These are phyloP conservation scores for Nilaparvata lugens DNA, from an alignment of 1,140 invertebrate genomes.

Conservation along the genomic window DNA sequence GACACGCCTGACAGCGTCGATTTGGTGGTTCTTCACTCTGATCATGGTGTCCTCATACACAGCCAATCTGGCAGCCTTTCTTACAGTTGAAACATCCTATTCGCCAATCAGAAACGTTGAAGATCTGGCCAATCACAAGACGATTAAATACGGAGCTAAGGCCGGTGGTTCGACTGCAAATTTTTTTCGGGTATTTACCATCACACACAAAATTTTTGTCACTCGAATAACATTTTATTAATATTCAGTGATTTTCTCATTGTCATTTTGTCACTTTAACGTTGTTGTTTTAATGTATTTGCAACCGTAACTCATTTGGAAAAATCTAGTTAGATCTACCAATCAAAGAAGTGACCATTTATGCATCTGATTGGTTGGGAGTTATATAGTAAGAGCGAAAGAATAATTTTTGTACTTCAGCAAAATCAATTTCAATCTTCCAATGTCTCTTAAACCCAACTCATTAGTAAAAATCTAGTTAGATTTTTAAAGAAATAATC, in stretches of 20 bases:
- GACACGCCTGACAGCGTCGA: conserved; percentile 40
- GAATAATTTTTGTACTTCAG: no score
- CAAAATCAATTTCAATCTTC: no score
- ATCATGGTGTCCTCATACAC: conserved; percentile 96
- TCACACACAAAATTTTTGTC: not conserved
- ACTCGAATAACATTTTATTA: not conserved
- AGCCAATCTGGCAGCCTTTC: conserved; percentile 90
- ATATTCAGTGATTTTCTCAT: not conserved
- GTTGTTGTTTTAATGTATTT: no score
- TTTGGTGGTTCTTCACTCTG: conserved; percentile 93
- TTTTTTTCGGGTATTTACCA: conserved; percentile 67
- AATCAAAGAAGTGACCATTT: no score
- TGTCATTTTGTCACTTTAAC: no score
- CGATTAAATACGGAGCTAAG: conserved; percentile 80
- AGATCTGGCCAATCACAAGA: conserved; percentile 64
- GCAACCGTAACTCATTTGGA: no score
- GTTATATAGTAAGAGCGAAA: no score
- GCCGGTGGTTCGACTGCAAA: conserved; percentile 65
- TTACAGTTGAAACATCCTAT: conserved; percentile 77
- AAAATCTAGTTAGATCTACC: no score
- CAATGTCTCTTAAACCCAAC: no score
- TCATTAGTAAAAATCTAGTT: no score
- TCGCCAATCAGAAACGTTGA: conserved; percentile 73
- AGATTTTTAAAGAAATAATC: no score
- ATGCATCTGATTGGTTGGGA: no score